A percentile compares a stretch with the other conserved stretches of the same genome.
Conservation (phyloP, 2,797 vertebrate species). For the Microtus agrestis region DNA sequence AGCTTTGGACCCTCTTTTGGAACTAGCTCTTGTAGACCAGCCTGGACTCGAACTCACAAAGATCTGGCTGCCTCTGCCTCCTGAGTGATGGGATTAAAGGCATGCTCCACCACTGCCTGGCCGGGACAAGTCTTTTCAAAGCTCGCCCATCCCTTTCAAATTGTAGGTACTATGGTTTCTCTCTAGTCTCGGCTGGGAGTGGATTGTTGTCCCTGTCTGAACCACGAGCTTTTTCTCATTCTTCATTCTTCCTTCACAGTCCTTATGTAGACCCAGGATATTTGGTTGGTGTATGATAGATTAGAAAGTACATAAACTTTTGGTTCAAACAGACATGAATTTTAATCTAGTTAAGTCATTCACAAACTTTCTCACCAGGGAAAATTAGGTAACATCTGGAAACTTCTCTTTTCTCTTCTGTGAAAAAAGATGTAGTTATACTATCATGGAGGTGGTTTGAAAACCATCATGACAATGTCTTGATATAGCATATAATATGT, state of each 20-base stretch:
- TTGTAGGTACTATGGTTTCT: background rate
- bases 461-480: background rate
- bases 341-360: background rate
- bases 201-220: background rate
- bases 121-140: background rate
- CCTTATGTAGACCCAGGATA: background rate
- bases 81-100: too few relatives aligned
- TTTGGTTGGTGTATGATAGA: background rate
- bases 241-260: background rate
- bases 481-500: background rate
- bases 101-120: too few relatives aligned
- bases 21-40: too few relatives aligned
- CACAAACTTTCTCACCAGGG: background rate
- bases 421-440: conserved; percentile 8
- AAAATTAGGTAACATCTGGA: background rate
- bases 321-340: background rate
- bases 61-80: too few relatives aligned
- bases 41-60: too few relatives aligned
- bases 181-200: background rate
- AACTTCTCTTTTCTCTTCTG: conserved; percentile 31
- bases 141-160: background rate
- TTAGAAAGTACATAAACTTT: background rate
- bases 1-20: too few relatives aligned
- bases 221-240: background rate
- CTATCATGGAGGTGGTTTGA: background rate